Evolutionary conservation across 2,113 vertebrate species (phyloP).

Genomic region (Hipposideros armiger): DNA sequence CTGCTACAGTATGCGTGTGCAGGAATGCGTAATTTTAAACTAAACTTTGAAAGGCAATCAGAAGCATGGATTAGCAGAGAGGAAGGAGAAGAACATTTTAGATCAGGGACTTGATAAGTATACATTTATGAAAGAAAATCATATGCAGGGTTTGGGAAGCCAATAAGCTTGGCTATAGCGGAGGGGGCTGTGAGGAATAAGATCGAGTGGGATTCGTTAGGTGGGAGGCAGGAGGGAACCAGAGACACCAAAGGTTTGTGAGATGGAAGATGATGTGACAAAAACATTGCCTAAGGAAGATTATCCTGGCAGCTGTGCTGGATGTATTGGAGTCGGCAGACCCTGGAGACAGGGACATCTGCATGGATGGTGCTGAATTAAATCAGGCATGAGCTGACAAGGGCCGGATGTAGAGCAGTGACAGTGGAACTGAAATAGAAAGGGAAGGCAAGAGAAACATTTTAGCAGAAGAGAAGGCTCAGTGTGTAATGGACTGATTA

Average conservation of each 20-base stretch:
- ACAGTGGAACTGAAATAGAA: conserved; percentile 6
- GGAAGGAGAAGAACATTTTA: not conserved
- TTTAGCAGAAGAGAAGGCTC: conserved; percentile 1
- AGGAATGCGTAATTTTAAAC: not conserved
- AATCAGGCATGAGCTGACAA: conserved; percentile 54
- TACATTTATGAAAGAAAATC: conserved; percentile 1
- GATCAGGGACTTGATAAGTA: not conserved
- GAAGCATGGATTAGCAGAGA: not conserved
- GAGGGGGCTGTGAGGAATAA: not conserved
- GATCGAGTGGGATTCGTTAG: not conserved
- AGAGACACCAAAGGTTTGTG: not conserved
- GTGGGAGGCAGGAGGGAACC: not conserved
- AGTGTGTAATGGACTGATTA: not conserved
- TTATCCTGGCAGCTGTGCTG: not conserved
- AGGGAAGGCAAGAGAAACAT: conserved; percentile 21
- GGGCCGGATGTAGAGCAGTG: not conserved
- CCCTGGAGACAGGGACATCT: conserved; percentile 51
- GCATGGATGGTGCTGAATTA: conserved; percentile 48
- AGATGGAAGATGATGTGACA: not conserved
- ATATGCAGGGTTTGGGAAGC: not conserved
- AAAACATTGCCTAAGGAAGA: not conserved
- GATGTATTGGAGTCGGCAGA: not conserved
- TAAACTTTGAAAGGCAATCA: not conserved
- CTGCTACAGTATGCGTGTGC: not conserved
- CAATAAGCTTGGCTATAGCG: no score